A percentile compares a stretch with the other conserved stretches of the same genome.
Evolutionary conservation across 2,113 vertebrate species (phyloP).

Genomic region (Sturnira hondurensis): DNA sequence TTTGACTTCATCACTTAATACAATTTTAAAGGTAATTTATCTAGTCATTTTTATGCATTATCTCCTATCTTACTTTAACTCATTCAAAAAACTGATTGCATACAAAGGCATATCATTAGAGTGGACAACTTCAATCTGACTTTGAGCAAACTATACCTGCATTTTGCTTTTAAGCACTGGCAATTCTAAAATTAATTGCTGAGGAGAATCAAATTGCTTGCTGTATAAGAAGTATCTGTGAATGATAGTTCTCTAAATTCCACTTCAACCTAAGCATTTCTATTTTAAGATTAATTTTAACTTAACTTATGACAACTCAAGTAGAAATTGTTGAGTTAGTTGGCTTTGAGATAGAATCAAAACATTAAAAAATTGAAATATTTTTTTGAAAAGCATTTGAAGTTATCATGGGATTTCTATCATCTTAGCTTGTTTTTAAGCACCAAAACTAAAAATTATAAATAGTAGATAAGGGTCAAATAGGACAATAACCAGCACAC

Average conservation of each 20-base stretch:
- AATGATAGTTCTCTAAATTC: not conserved
- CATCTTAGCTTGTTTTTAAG: conserved; percentile 6
- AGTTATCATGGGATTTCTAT: not conserved
- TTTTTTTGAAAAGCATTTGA: not conserved
- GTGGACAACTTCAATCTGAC: not conserved
- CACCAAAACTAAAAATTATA: conserved; percentile 11
- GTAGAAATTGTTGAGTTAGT: not conserved
- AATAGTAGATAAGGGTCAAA: conserved; percentile 16
- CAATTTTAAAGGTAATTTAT: not conserved
- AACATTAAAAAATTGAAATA: not conserved
- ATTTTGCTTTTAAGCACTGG: not conserved
- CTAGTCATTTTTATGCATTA: not conserved
- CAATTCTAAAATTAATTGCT: not conserved
- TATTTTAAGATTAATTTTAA: not conserved
- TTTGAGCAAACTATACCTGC: not conserved
- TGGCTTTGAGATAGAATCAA: not conserved
- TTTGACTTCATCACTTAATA: not conserved
- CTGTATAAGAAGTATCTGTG: not conserved
- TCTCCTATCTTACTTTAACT: not conserved
- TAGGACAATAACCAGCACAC: not conserved
- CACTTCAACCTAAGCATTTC: not conserved
- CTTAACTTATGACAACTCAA: not conserved
- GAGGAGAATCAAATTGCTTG: not conserved
- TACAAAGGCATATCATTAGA: not conserved
- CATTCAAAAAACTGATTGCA: not conserved